A percentile compares a stretch with the other conserved stretches of the same genome.
Evolutionary conservation across 1,140 invertebrate genomes (phyloP).

Genomic region (Paraescarpia echinospica): DNA sequence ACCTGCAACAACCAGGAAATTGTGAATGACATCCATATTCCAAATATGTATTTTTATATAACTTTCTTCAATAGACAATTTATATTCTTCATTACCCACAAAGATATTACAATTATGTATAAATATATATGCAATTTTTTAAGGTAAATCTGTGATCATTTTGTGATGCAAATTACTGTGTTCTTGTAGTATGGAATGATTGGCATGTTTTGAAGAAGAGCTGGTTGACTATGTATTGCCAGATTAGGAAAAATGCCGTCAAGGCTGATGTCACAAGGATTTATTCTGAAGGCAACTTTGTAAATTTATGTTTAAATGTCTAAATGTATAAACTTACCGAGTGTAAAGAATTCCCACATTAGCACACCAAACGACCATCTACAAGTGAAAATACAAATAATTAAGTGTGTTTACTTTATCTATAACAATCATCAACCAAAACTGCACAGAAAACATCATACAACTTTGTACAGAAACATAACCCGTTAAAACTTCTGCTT

Average conservation of each 20-base stretch:
- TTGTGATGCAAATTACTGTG: not conserved
- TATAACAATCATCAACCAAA: no score
- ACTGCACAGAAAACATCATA: no score
- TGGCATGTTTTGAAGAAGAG: not conserved
- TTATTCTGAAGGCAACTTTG: not conserved
- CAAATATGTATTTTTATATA: not conserved
- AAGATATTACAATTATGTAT: not conserved
- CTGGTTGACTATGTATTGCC: no score
- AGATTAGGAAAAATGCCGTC: not conserved
- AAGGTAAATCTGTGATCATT: not conserved
- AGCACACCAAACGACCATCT: slow-evolving; percentile 61
- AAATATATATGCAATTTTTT: not conserved
- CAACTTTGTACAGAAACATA: no score
- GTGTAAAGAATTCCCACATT: slow-evolving; percentile 59
- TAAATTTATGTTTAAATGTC: not conserved
- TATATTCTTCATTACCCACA: not conserved
- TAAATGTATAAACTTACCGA: slow-evolving; percentile 43
- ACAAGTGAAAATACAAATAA: slow-evolving; percentile 31
- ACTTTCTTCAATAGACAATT: not conserved
- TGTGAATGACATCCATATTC: not conserved
- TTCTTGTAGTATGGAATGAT: not conserved
- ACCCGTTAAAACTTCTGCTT: no score
- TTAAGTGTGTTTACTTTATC: not conserved
- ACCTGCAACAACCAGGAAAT: slow-evolving; percentile 34
- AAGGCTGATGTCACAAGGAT: not conserved